Evolutionary conservation across 2,113 vertebrate genomes (phyloP), one percentile per base, ranked within the genome.

Genomic region (Gobius niger): DNA sequence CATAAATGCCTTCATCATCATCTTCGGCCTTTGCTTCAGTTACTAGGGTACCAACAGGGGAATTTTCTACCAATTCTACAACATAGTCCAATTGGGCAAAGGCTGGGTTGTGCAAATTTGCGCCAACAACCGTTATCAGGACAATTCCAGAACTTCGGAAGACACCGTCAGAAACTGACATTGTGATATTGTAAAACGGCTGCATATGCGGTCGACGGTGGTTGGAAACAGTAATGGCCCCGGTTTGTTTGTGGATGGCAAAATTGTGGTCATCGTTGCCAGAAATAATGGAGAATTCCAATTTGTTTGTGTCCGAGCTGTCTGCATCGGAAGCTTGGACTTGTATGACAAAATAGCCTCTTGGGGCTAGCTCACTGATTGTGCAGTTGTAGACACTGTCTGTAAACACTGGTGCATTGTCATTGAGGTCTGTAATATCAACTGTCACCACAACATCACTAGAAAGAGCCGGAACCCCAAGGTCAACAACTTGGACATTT

Each of bases 111-210:
- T 98, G 95, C 82, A 97, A 93, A 80, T 99, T 99, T 66, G 95
- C 95, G 44, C 95, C 93, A n/a, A 90, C 92, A 59, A 98, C 93
- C 15, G 84, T 90, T 19, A 99, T 42, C 0, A 81, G 88, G 60
- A 99, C 94, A 53, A 92, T 89, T 44, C 95, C 92, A 7, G 95
- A 95, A 86, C 92, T 96, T 83, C 95, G 94, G 81, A 98, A 99
- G 7, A 99, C 98, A 0, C 97, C 95, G 75, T 99, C 98, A 0
- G 96, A 97, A 54, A 98, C 96, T 0, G 96, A 96, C 4, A 98
- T 59, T 0, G 93, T 96, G 18, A 99, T 94, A 65, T 88, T 90
- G 76, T 98, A 96, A 65, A 88, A 68, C 0, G 94, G 85, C 76
- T 92, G 94, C 81, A 98, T 85, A 0, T 92, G 70, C 3, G 92